These are phyloP conservation scores for Troglohyphantes excavatus DNA, from an alignment of 2,888 invertebrate genomes.

Conservation along the genomic window DNA sequence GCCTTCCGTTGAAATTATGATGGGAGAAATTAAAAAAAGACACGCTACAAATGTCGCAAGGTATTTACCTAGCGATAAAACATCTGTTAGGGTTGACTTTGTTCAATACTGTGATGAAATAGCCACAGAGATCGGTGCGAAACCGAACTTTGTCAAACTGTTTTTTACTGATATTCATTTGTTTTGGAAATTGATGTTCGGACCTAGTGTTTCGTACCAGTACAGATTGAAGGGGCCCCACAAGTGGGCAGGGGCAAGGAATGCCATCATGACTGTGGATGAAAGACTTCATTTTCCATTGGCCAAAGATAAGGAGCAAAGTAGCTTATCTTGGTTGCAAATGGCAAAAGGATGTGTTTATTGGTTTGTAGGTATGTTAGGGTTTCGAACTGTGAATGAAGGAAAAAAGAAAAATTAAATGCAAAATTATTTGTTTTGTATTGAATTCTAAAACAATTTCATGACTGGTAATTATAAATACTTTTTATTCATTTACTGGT, in stretches of 20 bases:
- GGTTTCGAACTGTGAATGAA: too few species aligned
- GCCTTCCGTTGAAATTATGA: constrained; percentile 57
- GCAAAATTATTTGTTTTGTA: too few species aligned
- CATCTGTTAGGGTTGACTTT: constrained; percentile 79
- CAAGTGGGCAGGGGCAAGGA: constrained; percentile 83
- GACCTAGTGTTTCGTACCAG: constrained; percentile 81
- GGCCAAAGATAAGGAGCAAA: background rate
- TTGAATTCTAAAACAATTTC: too few species aligned
- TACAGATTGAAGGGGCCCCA: constrained; percentile 83
- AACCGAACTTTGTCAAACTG: constrained; percentile 82
- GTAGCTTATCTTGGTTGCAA: background rate
- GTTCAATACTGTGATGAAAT: constrained; percentile 83
- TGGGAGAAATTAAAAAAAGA: constrained; percentile 8
- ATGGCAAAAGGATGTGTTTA: background rate
- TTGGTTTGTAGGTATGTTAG: background rate
- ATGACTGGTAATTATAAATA: too few species aligned
- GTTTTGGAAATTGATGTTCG: constrained; percentile 81
- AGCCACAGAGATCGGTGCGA: constrained; percentile 82
- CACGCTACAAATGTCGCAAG: constrained; percentile 13
- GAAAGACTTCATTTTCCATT: constrained; percentile 65
- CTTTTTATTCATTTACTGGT: too few species aligned
- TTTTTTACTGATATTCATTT: constrained; percentile 80
- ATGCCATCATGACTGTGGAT: constrained; percentile 82
- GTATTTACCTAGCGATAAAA: constrained; percentile 36
- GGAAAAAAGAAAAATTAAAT: too few species aligned